A percentile compares a stretch with the other conserved stretches of the same genome.
These are phyloP conservation scores for Peromyscus aztecus DNA, from an alignment of 2,797 vertebrate genomes.

Conservation along the genomic window DNA sequence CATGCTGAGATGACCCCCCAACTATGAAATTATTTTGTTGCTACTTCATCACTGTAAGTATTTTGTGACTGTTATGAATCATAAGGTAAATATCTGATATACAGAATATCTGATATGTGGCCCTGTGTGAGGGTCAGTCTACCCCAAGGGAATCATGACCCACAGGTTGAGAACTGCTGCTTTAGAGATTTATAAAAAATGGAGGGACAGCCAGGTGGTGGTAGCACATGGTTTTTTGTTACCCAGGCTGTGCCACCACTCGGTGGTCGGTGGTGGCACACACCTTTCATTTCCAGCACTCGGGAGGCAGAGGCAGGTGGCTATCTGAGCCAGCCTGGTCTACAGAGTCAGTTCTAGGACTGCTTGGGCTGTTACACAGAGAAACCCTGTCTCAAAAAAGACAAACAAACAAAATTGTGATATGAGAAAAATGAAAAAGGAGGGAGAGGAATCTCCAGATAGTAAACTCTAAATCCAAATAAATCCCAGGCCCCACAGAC, in stretches of 20 bases:
- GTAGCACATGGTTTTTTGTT: neutral
- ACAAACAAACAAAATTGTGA: too few relatives aligned
- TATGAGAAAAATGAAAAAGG: too few relatives aligned
- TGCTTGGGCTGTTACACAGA: neutral
- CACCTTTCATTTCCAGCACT: neutral
- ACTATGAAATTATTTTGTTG: too few relatives aligned
- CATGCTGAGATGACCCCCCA: too few relatives aligned
- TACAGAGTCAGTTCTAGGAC: neutral
- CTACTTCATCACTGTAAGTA: too few relatives aligned
- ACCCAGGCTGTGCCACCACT: too few relatives aligned
- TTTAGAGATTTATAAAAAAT: neutral
- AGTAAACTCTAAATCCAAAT: neutral
- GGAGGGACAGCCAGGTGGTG: neutral
- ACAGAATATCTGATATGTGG: too few relatives aligned
- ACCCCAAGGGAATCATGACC: neutral
- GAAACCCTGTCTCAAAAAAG: neutral
- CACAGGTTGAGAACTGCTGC: neutral
- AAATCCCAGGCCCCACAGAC: neutral
- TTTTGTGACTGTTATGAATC: too few relatives aligned
- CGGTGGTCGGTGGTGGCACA: neutral
- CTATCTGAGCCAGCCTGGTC: neutral
- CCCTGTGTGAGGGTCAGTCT: too few relatives aligned
- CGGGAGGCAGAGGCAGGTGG: neutral
- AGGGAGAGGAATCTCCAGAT: neutral
- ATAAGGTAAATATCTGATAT: too few relatives aligned